Evolutionary conservation across 1,140 invertebrate species (phyloP), one percentile per base, ranked within the genome.

Genomic region (Eurosta solidaginis): DNA sequence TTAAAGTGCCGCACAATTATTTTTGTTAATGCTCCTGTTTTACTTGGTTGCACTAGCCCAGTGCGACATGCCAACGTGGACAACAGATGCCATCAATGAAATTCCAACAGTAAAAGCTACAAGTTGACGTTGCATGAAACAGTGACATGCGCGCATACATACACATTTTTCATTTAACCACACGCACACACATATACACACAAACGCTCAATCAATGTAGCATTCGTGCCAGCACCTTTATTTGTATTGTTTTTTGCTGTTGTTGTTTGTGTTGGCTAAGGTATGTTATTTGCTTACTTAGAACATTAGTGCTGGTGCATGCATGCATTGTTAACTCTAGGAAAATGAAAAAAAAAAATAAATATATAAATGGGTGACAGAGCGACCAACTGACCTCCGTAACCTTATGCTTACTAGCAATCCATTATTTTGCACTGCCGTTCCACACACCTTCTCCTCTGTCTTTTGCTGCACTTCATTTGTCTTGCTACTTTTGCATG

Each of bases 31-130:
- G 25, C 50, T 22, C 20, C 25, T 49, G 45, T n/a, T 49, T 10
- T 17, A 22, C 4, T 17, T 52, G 49, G 49, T 52, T 52, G 49
- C 25, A 22, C 6, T 52, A 22, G 49, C n/a, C n/a, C n/a, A n/a
- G n/a, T 22, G n/a, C 22, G 22, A 68, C 59, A 68, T 68, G 59
- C 59, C 59, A 68, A 40, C 59, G 59, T 40, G 17, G 33, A 40
- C 9, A 68, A 14, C 33, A 42, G 59, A 40, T 68, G 59, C 59
- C 59, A 40, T 68, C 59, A 40, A 68, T 68, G 59, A 68, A 68
- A 68, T 68, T 68, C 59, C 59, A 20, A 68, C 59, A 68, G 59
- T 68, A 68, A 68, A 68, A 68, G 59, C 59, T 68, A 68, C 59
- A 68, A 42, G 59, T 68, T 68, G 59, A 68, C 59, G 59, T 36